Evolutionary conservation across 2,888 invertebrate genomes (phyloP), one percentile per base, ranked within the genome.

Genomic region (Reticulitermes lucifugus): DNA sequence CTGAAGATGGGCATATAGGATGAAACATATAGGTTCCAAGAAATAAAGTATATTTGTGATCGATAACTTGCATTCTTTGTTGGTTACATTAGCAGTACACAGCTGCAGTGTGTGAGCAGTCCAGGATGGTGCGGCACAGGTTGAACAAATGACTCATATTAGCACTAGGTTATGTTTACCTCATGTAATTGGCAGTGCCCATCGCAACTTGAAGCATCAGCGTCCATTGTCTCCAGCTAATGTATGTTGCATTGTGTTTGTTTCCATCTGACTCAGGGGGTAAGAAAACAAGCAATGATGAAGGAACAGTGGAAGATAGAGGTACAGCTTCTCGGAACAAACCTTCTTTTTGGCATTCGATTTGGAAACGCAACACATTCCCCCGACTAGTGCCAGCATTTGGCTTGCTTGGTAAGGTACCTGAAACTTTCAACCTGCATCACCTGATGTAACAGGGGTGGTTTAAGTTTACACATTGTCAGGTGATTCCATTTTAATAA

Each of bases 401-500:
- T 87, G 90, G 89, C 88, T 88, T 90, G 86, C 87, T 90, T 88
- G 90, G 89, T 90, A 89, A 89, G 90, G 89, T 86, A 88, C 86
- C 35, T 60, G 9, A 51, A 51, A 51, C 51, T 51, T 51, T 51
- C 14, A 14, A 51, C 29, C 29, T 25, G 10, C 25, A 25, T n/a
- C 60, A 18, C 21, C 21, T 60, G 21, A 7, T 60, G 6, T 7
- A 60, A 21, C 60, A 60, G n/a, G 18, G 60, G 60, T 21, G 21
- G 21, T 22, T 60, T 60, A 12, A 60, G 35, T 35, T 35, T 35
- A 35, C 35, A 18, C 9, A 6, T 9, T 51, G 14, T 51, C 51
- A 51, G 4, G 2, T 12, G 14, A 18, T 14, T 18, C 18, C 55
- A 18, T 18, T 55, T 55, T 55, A 18, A 18, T 55, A 18, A 55